Percentiles rank a stretch among this genome's conserved stretches.
phyloP scores from a whole-genome alignment of 2,797 vertebrate species.

The Erethizon dorsatum region DNA sequence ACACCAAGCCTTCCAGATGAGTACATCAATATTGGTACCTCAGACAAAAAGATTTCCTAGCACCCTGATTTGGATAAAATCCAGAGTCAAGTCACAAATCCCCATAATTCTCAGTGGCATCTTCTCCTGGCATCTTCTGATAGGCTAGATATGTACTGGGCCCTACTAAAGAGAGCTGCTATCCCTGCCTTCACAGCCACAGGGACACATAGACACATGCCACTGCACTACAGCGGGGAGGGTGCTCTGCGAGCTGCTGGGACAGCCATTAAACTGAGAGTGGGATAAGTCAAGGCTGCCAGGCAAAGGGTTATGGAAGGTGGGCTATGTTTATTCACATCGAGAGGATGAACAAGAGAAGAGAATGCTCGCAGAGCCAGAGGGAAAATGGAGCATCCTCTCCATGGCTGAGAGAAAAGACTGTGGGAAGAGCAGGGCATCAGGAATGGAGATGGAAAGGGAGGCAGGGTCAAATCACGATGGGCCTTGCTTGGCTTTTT shows the following conservation, averaged over 20 bases:
- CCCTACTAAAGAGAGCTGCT: not conserved
- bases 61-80: not conserved
- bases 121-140: not conserved
- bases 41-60: not conserved
- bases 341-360: not conserved
- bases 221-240: not conserved
- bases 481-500: no score
- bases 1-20: not conserved
- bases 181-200: not conserved
- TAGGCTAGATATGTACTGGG: fast-evolving
- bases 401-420: not conserved
- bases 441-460: no score
- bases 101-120: not conserved
- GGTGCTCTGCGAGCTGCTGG: not conserved
- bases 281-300: not conserved
- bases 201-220: not conserved
- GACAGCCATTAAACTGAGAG: not conserved
- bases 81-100: not conserved
- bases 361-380: not conserved
- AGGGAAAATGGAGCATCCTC: fast-evolving
- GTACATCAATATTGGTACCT: not conserved
- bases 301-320: not conserved
- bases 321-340: not conserved
- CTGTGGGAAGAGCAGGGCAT: not conserved
- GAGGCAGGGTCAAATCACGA: not conserved